These are phyloP conservation scores for Coranthus polyacanthus DNA, from an alignment of 2,797 vertebrate species.

Conservation along the genomic window DNA sequence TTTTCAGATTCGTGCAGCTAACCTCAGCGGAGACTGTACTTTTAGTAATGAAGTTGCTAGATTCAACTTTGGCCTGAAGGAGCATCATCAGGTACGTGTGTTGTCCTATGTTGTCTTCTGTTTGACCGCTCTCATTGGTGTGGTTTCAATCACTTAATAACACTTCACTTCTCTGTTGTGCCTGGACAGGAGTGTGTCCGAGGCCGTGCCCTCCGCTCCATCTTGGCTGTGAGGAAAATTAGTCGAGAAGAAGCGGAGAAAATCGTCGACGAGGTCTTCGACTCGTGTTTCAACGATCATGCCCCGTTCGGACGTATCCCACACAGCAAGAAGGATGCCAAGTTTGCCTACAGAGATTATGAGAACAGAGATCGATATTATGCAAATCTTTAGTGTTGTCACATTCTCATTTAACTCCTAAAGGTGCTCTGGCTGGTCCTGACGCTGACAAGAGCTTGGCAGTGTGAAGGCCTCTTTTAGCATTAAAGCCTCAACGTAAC, in stretches of 20 bases:
- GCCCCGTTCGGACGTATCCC: conserved; percentile 97
- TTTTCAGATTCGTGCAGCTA: conserved; percentile 93
- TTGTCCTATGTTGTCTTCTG: too few species aligned
- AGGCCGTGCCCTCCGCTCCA: conserved; percentile 92
- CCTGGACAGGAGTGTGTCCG: conserved; percentile 90
- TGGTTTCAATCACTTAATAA: not conserved
- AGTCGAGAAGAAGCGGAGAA: conserved; percentile 89
- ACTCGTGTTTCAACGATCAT: conserved; percentile 94
- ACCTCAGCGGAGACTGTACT: conserved; percentile 96
- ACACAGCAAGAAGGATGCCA: conserved; percentile 89
- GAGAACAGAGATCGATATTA: conserved; percentile 91
- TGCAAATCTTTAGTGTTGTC: conserved; percentile 86
- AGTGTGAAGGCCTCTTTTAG: not conserved
- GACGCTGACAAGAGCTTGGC: conserved; percentile 8
- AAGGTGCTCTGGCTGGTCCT: conserved; percentile 19
- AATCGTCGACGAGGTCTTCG: conserved; percentile 94
- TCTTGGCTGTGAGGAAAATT: conserved; percentile 93
- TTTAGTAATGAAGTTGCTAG: conserved; percentile 89
- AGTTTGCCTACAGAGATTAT: conserved; percentile 90
- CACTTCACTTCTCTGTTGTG: rapidly evolving
- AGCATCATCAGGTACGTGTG: conserved; percentile 92
- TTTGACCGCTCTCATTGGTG: not conserved
- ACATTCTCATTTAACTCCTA: conserved; percentile 1
- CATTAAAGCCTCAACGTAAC: conserved; percentile 3
- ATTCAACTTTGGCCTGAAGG: conserved; percentile 92